phyloP scores from a whole-genome alignment of 2,888 invertebrate species.

The Stomorhina lunata region DNA sequence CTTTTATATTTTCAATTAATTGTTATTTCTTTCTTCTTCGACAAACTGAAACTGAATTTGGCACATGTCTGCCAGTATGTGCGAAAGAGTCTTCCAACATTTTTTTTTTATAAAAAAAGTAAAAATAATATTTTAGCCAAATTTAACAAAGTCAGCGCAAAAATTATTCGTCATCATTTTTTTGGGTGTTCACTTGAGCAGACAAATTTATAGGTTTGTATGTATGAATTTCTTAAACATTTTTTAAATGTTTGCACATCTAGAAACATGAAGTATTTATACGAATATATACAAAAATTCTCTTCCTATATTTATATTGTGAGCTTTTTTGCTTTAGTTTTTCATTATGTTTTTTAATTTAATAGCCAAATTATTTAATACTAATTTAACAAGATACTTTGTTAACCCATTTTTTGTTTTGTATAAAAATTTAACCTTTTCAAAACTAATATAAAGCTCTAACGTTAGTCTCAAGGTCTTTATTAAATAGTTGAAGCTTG shows the following conservation, averaged over 20 bases:
- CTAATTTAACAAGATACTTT: conserved; percentile 13
- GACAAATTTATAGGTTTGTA: background rate
- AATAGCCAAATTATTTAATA: conserved; percentile 25
- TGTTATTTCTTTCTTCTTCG: conserved; percentile 13
- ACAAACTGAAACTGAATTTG: conserved; percentile 29
- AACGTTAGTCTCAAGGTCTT: too few species aligned
- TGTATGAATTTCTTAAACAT: background rate
- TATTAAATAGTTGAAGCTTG: too few species aligned
- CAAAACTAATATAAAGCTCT: too few species aligned
- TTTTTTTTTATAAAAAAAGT: conserved; percentile 10
- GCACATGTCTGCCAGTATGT: conserved; percentile 46
- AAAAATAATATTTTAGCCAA: background rate
- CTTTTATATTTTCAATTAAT: conserved; percentile 7
- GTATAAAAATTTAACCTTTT: too few species aligned
- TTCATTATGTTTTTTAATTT: background rate
- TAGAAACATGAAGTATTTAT: background rate
- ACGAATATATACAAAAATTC: background rate
- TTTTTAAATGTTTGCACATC: background rate
- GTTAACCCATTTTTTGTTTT: conserved; percentile 10
- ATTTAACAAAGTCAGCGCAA: conserved; percentile 34
- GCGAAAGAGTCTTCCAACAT: conserved; percentile 14
- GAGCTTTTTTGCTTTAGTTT: background rate
- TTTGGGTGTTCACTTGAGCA: conserved; percentile 36
- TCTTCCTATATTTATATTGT: background rate
- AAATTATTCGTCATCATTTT: conserved; percentile 47